Base-by-base conservation (phyloP, 2,888 invertebrate genomes). In the Erpobdella octoculata region DNA sequence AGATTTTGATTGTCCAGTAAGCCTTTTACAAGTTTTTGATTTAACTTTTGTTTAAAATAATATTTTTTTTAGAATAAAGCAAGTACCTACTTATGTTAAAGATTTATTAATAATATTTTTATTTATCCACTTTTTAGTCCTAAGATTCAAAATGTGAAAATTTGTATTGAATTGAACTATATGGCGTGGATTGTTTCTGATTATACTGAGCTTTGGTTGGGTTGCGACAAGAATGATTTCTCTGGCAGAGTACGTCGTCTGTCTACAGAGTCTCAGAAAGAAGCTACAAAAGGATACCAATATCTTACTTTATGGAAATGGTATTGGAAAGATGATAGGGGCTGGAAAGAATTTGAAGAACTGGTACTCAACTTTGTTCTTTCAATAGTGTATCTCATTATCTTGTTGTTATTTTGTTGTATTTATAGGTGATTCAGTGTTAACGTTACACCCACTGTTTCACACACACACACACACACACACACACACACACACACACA, bases 241-340 rank as follows among this genome's bases (percentile, higher is more conserved):
- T 6, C 21, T n/a, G 58, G 70, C 25, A 35, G 31, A 25, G 21
- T 70, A 36, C 31, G 61, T n/a, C 21, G 70, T 15, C 33, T 70
- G 15, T 37, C 36, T 59, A 70, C 70, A 21, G 59, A 59, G 28
- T 33, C 35, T n/a, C 53, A 58, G 28, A 28, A n/a, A 25, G 37
- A 58, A 12, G 46, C 12, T 35, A n/a, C 70, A 15, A 21, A 53
- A 5, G 59, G 33, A 21, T 21, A n/a, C 21, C 18, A 31, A 21
- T 72, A 37, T 58, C 35, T 69, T 41, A 72, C 62, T 8, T 6
- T 53, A 28, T 72, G 72, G 69, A 28, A 41, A 15, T 72, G 72
- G 72, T 72, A 58, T 33, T 72, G 69, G 69, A 25, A 18, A 61
- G 41, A 69, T 9, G n/a, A 58, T 15, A 21, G 33, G 25, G 28